Percentiles rank a stretch among this genome's conserved stretches.
Evolutionary conservation across 2,888 invertebrate species (phyloP).

Genomic region (Baccha elongata): DNA sequence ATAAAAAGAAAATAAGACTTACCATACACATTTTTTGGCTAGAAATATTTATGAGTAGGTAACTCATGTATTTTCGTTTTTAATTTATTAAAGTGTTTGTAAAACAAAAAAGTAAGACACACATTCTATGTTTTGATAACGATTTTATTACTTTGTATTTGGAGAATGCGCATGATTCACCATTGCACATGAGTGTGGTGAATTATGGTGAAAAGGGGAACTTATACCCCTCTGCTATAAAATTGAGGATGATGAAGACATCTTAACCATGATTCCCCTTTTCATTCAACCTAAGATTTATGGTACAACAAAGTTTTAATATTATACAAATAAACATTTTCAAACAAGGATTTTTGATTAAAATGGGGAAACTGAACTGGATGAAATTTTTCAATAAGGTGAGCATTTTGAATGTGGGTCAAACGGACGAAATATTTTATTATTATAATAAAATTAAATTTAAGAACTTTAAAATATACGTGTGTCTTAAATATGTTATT

Average conservation of each 20-base stretch:
- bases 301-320: constrained; percentile 8
- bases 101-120: constrained; percentile 19
- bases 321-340: background rate
- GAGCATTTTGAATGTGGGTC: constrained; percentile 1
- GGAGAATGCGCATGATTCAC: constrained; percentile 37
- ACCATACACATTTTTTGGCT: too few relatives aligned
- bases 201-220: constrained; percentile 6
- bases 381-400: background rate
- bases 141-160: constrained; percentile 1
- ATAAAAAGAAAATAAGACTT: too few relatives aligned
- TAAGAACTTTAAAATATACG: too few relatives aligned
- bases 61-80: too few relatives aligned
- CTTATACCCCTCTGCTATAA: constrained; percentile 57
- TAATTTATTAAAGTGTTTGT: constrained; percentile 23
- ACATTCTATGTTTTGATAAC: constrained; percentile 54
- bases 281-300: constrained; percentile 10
- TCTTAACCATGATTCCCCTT: background rate
- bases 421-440: background rate
- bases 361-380: background rate
- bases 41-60: too few relatives aligned
- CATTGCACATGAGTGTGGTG: constrained; percentile 5
- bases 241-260: constrained; percentile 22
- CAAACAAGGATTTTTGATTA: background rate
- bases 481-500: too few relatives aligned
- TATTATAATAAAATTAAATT: too few relatives aligned